phyloP scores from a whole-genome alignment of 2,888 invertebrate species.

The Sphecodes monilicornis region DNA sequence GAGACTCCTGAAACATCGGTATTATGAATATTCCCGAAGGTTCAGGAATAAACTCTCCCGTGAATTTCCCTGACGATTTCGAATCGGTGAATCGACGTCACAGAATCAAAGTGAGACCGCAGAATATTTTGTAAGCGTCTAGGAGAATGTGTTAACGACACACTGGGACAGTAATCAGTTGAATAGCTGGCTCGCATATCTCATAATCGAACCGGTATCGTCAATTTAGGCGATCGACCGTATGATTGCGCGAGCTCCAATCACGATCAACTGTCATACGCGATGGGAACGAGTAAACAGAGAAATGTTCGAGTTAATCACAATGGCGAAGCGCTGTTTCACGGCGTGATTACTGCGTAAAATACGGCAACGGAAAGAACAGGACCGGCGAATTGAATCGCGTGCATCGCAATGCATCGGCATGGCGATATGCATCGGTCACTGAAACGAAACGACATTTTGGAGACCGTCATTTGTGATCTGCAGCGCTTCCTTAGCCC shows the following conservation, averaged over 20 bases:
- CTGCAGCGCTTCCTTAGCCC: not conserved
- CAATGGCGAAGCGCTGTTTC: conserved; percentile 18
- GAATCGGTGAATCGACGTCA: not conserved
- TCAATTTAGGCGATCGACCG: conserved; percentile 54
- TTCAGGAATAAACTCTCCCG: not conserved
- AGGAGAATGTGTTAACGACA: conserved; percentile 17
- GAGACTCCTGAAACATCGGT: not conserved
- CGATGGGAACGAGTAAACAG: conserved; percentile 50
- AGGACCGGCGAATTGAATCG: conserved; percentile 1
- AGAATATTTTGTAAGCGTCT: not conserved
- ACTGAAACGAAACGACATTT: not conserved
- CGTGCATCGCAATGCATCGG: not conserved
- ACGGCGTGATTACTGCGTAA: conserved; percentile 32
- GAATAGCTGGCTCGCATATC: conserved; percentile 44
- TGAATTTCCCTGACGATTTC: not conserved
- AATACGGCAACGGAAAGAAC: conserved; percentile 41
- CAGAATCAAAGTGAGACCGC: not conserved
- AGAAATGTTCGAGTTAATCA: conserved; percentile 55
- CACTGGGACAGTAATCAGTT: conserved; percentile 50
- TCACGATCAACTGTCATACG: conserved; percentile 54
- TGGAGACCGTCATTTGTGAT: not conserved
- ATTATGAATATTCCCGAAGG: not conserved
- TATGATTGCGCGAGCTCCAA: conserved; percentile 50
- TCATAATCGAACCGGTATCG: conserved; percentile 59
- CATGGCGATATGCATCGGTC: conserved; percentile 3